A percentile compares a stretch with the other conserved stretches of the same genome.
Conservation (phyloP, 2,888 invertebrate species). For the Hypena proboscidalis region DNA sequence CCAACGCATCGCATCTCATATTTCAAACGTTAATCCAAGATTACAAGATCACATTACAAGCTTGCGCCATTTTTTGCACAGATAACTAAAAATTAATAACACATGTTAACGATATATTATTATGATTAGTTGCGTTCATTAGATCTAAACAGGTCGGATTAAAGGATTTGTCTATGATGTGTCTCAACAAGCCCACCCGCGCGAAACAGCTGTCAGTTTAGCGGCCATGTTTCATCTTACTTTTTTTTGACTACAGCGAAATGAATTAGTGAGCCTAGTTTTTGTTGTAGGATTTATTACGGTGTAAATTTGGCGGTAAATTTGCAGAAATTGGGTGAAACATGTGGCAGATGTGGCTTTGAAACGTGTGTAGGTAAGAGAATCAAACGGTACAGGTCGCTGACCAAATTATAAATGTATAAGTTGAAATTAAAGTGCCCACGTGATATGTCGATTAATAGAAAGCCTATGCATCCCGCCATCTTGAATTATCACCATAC, state of each 20-base stretch:
- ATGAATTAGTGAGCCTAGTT: conserved; percentile 17
- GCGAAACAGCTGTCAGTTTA: conserved; percentile 63
- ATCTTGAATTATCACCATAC: too few relatives aligned
- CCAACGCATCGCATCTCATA: not conserved
- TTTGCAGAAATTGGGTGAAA: conserved; percentile 7
- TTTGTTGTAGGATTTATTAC: conserved; percentile 16
- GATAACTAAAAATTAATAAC: conserved; percentile 25
- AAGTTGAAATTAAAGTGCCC: too few relatives aligned
- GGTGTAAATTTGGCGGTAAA: conserved; percentile 18
- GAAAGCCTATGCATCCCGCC: too few relatives aligned
- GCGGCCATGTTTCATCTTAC: conserved; percentile 39
- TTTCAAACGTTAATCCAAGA: conserved; percentile 19
- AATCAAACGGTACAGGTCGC: too few relatives aligned
- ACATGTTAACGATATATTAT: conserved; percentile 37
- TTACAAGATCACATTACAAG: conserved; percentile 29
- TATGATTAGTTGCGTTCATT: conserved; percentile 59
- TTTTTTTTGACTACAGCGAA: conserved; percentile 23
- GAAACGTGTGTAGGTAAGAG: too few relatives aligned
- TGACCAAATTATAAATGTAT: too few relatives aligned
- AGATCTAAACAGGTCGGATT: conserved; percentile 69
- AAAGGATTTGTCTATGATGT: conserved; percentile 54
- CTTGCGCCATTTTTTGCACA: conserved; percentile 13
- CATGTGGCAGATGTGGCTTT: too few relatives aligned
- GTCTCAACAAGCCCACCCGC: conserved; percentile 71
- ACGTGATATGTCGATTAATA: too few relatives aligned